These are phyloP conservation scores for Eolophus roseicapilla DNA, from an alignment of 2,113 vertebrate species.

Conservation along the genomic window DNA sequence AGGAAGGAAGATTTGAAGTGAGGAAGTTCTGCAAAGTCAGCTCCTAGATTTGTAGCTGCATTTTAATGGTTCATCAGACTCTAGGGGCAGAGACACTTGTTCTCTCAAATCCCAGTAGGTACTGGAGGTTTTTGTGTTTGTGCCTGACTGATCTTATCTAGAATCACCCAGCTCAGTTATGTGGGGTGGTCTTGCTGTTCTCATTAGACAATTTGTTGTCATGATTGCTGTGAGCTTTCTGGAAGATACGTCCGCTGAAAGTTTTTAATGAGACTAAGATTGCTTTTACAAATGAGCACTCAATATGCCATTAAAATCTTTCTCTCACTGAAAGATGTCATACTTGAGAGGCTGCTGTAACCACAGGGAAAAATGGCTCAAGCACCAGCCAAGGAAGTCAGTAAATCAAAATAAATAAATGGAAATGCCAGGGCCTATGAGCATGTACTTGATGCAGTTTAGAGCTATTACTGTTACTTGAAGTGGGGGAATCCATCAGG, in stretches of 20 bases:
- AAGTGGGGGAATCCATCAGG: constrained; percentile 55
- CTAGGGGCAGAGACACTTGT: background rate
- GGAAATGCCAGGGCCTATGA: constrained; percentile 50
- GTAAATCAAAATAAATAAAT: constrained; percentile 77
- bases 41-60: background rate
- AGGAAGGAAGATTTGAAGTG: background rate
- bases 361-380: constrained; percentile 26
- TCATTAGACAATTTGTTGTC: constrained; percentile 6
- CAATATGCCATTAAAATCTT: constrained; percentile 69
- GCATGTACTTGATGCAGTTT: constrained; percentile 64
- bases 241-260: background rate
- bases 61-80: background rate
- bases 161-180: background rate
- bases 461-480: constrained; percentile 68
- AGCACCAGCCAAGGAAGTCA: constrained; percentile 51
- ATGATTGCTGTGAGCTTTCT: constrained; percentile 21
- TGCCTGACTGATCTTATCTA: background rate
- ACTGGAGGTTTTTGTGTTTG: background rate
- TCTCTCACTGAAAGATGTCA: constrained; percentile 42
- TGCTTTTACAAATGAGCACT: constrained; percentile 68
- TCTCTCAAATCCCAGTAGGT: background rate
- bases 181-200: background rate
- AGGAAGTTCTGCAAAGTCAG: background rate
- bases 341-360: constrained; percentile 58
- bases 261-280: constrained; percentile 66